Conservation (phyloP, 1,140 invertebrate genomes). For the Pogonus chalceus region DNA sequence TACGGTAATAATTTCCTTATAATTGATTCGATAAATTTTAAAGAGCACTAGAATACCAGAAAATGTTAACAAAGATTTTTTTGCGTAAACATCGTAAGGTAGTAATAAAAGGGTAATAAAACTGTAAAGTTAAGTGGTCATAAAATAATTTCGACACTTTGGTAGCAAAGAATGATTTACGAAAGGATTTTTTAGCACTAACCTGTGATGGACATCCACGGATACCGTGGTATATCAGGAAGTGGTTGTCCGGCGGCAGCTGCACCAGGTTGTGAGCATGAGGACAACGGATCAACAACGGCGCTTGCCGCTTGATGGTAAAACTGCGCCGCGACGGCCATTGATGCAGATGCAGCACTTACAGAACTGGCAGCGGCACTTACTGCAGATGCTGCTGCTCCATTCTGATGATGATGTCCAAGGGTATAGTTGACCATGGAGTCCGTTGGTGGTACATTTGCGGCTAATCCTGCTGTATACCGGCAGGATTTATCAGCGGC, state of each 20-base stretch:
- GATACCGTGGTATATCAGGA: slow-evolving; percentile 82
- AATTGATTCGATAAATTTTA: too few species aligned
- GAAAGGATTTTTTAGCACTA: slow-evolving; percentile 37
- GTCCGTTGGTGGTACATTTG: slow-evolving; percentile 53
- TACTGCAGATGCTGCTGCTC: slow-evolving; percentile 48
- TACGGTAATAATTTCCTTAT: too few species aligned
- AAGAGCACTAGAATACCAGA: too few species aligned
- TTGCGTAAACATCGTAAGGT: too few species aligned
- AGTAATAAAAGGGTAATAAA: neutral
- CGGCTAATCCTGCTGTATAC: slow-evolving; percentile 56
- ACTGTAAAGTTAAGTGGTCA: neutral
- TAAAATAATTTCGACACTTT: neutral
- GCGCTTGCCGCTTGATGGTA: slow-evolving; percentile 71
- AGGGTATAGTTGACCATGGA: slow-evolving; percentile 73
- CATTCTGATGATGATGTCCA: slow-evolving; percentile 64
- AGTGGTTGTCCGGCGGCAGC: slow-evolving; percentile 58
- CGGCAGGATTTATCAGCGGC: slow-evolving; percentile 65
- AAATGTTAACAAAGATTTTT: too few species aligned
- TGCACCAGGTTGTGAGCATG: slow-evolving; percentile 52
- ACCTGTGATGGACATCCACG: slow-evolving; percentile 97
- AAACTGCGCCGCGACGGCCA: slow-evolving; percentile 75
- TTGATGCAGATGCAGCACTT: slow-evolving; percentile 60
- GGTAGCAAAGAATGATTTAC: neutral
- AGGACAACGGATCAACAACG: slow-evolving; percentile 52
- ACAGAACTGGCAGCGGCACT: slow-evolving; percentile 43